Evolutionary conservation across 2,888 invertebrate species (phyloP), one percentile per base, ranked within the genome.

Genomic region (Colostygia pectinataria): DNA sequence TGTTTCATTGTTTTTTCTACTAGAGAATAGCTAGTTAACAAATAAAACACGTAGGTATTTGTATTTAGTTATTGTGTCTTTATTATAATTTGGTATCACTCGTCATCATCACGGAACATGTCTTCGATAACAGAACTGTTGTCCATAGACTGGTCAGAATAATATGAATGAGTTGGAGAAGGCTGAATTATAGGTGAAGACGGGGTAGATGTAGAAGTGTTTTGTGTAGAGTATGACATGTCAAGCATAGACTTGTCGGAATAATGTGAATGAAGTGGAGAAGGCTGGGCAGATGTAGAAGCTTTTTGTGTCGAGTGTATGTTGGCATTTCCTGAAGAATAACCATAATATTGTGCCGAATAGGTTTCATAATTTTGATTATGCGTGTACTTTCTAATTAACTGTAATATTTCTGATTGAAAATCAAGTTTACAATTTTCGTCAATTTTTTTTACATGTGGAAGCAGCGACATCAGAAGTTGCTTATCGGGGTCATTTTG

Each of bases 361-460:
- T 55, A 60, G 51, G 57, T 55, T 61, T 55, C 51, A 55, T 59
- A 61, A 63, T 59, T 60, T 59, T 64, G 59, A 54, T 59, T 62
- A 59, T 58, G 61, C 50, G 54, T 59, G 61, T 60, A 61, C 60
- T 64, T 64, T 61, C 52, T 61, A 57, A 63, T 61, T 59, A 59
- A 53, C 52, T 62, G 59, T 55, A 62, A 59, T 47, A 59, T 48
- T 48, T 62, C 59, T 37, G 57, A 57, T 33, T 41, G 32, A 41
- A 41, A 41, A 41, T 33, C 15, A 41, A 41, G 24, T 32, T 41
- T 36, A 24, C 23, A 36, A 36, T 12, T 4, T 12, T 36, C 34
- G 34, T 3, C 23, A 36, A 36, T 36, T 12, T 36, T 59, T 57
- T 43, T 55, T 54, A 61, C 42, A 53, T 56, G 51, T 55, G 56